Percentiles rank a stretch among this genome's conserved stretches.
Evolutionary conservation across 1,140 invertebrate species (phyloP).

Genomic region (Oppia nitens): DNA sequence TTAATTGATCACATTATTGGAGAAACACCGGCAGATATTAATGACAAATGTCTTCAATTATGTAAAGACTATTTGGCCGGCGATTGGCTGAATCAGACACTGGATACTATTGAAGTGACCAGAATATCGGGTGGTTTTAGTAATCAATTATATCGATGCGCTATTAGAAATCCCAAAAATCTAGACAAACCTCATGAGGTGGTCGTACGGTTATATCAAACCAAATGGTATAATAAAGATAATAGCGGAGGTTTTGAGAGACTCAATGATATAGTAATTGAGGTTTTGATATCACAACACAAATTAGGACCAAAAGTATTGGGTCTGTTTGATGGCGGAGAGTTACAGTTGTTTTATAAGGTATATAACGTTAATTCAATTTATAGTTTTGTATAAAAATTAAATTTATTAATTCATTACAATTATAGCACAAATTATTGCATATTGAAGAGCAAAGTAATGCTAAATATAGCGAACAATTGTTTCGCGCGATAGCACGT

Average conservation of each 20-base stretch:
- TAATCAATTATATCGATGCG: slow-evolving; percentile 6
- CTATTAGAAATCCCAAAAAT: no score
- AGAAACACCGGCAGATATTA: not conserved
- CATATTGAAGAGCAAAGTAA: not conserved
- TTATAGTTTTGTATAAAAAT: not conserved
- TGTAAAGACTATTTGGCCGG: not conserved
- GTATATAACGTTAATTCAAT: not conserved
- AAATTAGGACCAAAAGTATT: slow-evolving; percentile 6
- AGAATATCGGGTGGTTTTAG: not conserved
- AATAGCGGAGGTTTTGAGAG: no score
- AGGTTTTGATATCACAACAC: not conserved
- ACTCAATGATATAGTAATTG: slow-evolving; percentile 5
- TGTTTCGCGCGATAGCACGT: not conserved
- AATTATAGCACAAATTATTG: slow-evolving; percentile 5
- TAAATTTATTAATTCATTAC: not conserved
- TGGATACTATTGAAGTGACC: not conserved
- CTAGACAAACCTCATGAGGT: not conserved
- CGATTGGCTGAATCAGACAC: not conserved
- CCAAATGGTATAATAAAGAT: no score
- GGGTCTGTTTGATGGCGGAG: slow-evolving; percentile 4
- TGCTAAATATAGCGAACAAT: not conserved
- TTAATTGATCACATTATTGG: no score
- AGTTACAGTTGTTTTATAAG: not conserved
- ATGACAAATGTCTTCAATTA: not conserved
- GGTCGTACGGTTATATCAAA: not conserved